Evolutionary conservation across 2,113 vertebrate genomes (phyloP), one percentile per base, ranked within the genome.

Genomic region (Zingel zingel): DNA sequence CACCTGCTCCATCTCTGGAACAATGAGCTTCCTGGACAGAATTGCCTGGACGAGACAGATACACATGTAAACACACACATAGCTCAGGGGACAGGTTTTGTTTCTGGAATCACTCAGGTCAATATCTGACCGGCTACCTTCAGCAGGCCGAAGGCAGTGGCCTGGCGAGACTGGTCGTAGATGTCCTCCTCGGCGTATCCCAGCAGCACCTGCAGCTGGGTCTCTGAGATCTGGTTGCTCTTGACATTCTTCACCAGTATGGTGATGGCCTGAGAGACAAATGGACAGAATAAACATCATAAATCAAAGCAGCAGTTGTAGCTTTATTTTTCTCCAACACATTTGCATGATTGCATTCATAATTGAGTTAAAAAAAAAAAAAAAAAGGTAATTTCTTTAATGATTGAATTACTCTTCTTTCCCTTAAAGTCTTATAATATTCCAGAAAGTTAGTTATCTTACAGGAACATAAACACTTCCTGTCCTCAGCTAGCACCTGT

Each of bases 101-200:
- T 43, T 43, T 43, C 10, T 43, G 2, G 39, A 39, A 8, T 39
- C 2, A 39, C 27, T 48, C 14, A 2, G 18, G 6, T 4, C 19
- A 54, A 25, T 27, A 43, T 48, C 2, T 13, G 23, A 39, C 16
- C 14, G 3, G 4, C 19, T 66, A 99, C 98, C 97, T 98, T 99
- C 1, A 99, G 95, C 86, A 99, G 96, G 36, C 98, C 96, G 30
- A 99, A 99, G 2, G 98, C 98, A 0, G 98, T 99, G 36, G 98
- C 97, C 88, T 98, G 98, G 61, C 98, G 96, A 1, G 97, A 96
- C 23, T 96, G 95, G 65, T 99, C 98, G 12, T 99, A 98, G 81
- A 99, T 98, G 91, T 99, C 98, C 88, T 99, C 98, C 91, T 99
- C 98, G 0, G 97, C 98, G 47, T 98, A 99, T 53, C 97, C 98